Percentiles rank a stretch among this genome's conserved stretches.
Conservation (phyloP, 64 coral and sea anemone species). For the Actinia equina region DNA sequence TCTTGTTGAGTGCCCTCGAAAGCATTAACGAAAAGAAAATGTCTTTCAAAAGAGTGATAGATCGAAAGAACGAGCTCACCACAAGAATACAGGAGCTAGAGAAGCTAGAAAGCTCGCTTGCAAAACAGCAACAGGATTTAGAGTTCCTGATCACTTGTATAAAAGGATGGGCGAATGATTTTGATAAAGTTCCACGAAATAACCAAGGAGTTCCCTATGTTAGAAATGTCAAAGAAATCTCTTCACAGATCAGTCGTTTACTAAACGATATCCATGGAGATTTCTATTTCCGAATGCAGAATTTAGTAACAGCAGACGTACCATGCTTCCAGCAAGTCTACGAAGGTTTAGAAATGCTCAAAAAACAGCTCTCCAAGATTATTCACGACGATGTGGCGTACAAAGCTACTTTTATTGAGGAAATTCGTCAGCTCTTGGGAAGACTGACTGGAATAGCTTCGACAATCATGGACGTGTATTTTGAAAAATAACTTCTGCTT, state of each 20-base stretch:
- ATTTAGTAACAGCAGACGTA: conserved; percentile 80
- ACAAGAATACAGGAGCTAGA: conserved; percentile 53
- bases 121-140: conserved; percentile 61
- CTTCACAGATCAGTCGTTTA: conserved; percentile 53
- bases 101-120: conserved; percentile 68
- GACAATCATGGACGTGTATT: conserved; percentile 84
- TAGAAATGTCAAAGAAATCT: conserved; percentile 87
- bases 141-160: conserved; percentile 61
- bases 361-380: conserved; percentile 85
- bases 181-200: conserved; percentile 72
- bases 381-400: conserved; percentile 70
- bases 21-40: conserved; percentile 61
- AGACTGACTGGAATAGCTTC: conserved; percentile 60
- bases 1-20: conserved; percentile 70
- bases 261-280: conserved; percentile 89
- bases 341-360: conserved; percentile 77
- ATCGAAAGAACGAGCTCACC: conserved; percentile 60
- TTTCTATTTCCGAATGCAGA: conserved; percentile 92
- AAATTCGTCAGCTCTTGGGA: conserved; percentile 85
- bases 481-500: conserved; percentile 54
- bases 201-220: conserved; percentile 88
- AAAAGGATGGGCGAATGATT: conserved; percentile 64
- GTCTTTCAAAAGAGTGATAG: conserved; percentile 68
- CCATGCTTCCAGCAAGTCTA: conserved; percentile 92
- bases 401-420: conserved; percentile 88